phyloP scores from a whole-genome alignment of 2,888 invertebrate genomes.

The Abscondita cerata region DNA sequence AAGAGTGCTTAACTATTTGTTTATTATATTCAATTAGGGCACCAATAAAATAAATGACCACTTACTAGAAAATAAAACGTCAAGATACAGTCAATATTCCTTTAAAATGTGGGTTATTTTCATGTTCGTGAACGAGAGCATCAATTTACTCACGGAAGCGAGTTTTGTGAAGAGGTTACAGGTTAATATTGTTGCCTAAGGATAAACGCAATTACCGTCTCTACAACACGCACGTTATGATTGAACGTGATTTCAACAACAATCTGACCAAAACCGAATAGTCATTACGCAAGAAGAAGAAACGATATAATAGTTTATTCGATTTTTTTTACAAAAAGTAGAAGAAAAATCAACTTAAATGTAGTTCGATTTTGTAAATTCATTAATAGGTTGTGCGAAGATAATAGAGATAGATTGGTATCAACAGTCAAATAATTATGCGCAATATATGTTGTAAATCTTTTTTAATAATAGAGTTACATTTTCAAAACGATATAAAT shows the following conservation, averaged over 20 bases:
- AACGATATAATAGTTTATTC: too few relatives aligned
- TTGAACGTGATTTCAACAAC: slow-evolving; percentile 13
- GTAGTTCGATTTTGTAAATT: slow-evolving; percentile 2
- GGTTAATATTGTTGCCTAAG: slow-evolving; percentile 26
- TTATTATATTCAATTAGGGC: too few relatives aligned
- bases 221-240: slow-evolving; percentile 17
- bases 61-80: too few relatives aligned
- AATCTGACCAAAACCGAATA: neutral
- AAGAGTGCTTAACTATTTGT: too few relatives aligned
- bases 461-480: neutral
- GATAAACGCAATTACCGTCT: slow-evolving; percentile 31
- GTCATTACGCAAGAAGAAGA: neutral
- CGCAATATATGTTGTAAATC: neutral
- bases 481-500: neutral
- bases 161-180: slow-evolving; percentile 27
- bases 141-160: slow-evolving; percentile 36
- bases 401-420: neutral
- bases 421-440: neutral
- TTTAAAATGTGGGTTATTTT: slow-evolving; percentile 28
- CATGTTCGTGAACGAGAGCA: slow-evolving; percentile 29
- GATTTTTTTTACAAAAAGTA: neutral
- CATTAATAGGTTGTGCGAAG: neutral
- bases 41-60: too few relatives aligned
- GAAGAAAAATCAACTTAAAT: neutral
- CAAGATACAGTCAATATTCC: too few relatives aligned